Evolutionary conservation across 2,797 vertebrate species (phyloP).

Genomic region (Hafferia zeledoni): DNA sequence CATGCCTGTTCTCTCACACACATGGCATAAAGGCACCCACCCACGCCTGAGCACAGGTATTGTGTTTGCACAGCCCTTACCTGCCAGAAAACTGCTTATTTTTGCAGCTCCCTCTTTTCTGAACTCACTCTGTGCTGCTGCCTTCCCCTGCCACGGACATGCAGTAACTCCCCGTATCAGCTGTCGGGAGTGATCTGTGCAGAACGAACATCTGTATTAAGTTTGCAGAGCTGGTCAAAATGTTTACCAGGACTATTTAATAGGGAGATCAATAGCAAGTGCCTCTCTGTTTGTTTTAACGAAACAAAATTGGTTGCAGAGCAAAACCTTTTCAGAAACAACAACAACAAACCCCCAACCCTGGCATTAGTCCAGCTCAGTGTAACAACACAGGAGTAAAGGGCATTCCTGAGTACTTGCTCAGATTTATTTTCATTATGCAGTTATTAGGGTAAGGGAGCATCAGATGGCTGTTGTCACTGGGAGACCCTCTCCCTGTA

Average conservation of each 20-base stretch:
- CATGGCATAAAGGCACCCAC: accelerated
- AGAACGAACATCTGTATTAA: constrained; percentile 66
- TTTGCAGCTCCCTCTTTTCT: background rate
- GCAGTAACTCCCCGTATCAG: background rate
- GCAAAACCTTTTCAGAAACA: constrained; percentile 24
- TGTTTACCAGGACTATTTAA: constrained; percentile 75
- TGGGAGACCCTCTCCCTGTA: background rate
- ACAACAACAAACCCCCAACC: background rate
- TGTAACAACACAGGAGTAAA: background rate
- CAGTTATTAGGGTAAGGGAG: constrained; percentile 32
- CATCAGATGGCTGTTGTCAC: constrained; percentile 24
- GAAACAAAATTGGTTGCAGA: constrained; percentile 55
- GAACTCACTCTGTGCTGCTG: background rate
- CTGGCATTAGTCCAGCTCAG: constrained; percentile 33
- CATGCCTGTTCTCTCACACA: background rate
- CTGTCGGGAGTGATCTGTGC: constrained; percentile 18
- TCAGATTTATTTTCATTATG: constrained; percentile 27
- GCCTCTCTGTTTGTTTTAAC: constrained; percentile 69
- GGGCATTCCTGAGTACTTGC: constrained; percentile 10
- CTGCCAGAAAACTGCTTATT: background rate
- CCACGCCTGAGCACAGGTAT: background rate
- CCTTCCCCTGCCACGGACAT: background rate
- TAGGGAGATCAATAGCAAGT: constrained; percentile 67
- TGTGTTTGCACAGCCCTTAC: background rate
- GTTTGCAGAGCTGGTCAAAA: constrained; percentile 68